Evolutionary conservation across 2,888 invertebrate species (phyloP), one percentile per base, ranked within the genome.

Genomic region (Scaptodrosophila latifasciaeformis): DNA sequence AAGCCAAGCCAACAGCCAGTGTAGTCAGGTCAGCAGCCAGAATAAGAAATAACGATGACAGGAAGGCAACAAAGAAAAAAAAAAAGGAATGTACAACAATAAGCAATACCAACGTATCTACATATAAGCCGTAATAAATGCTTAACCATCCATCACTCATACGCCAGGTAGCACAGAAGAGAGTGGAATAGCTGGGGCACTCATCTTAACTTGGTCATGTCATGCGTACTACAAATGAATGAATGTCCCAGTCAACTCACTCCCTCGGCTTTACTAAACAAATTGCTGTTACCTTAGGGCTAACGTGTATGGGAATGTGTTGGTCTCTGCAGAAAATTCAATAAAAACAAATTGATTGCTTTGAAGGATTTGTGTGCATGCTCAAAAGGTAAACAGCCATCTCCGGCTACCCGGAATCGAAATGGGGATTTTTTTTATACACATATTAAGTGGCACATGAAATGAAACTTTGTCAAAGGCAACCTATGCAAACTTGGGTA

Each of bases 321-420:
- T 37, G 18, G 17, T 5, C 34, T 19, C 21, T 10, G 21, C 49
- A 49, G 49, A 54, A 68, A 75, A 75, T 77, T 76, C 77, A 76
- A 76, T 76, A 76, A 76, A 76, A 75, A 62, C 75, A 72, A 77
- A 77, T 76, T 76, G 75, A 76, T 76, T 77, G 72, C 70, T 72
- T 46, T 51, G 64, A 57, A 61, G 70, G 70, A 70, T 75, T 70
- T 70, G 65, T 59, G 62, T 59, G 72, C 59, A 63, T 63, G 53
- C 59, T 51, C 60, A 60, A 66, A 70, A 74, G 62, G 71, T 71
- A 67, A 75, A 68, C 67, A 71, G 43, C 44, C 21, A 17, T 2
- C 17, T 9, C 15, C 2, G 17, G 5, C 9, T 17, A 37, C 10
- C 37, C 7, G 34, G 15, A 34, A 34, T n/a, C n/a, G n/a, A n/a